phyloP scores from a whole-genome alignment of 2,113 vertebrate genomes.

The Brachyhypopomus occidentalis region DNA sequence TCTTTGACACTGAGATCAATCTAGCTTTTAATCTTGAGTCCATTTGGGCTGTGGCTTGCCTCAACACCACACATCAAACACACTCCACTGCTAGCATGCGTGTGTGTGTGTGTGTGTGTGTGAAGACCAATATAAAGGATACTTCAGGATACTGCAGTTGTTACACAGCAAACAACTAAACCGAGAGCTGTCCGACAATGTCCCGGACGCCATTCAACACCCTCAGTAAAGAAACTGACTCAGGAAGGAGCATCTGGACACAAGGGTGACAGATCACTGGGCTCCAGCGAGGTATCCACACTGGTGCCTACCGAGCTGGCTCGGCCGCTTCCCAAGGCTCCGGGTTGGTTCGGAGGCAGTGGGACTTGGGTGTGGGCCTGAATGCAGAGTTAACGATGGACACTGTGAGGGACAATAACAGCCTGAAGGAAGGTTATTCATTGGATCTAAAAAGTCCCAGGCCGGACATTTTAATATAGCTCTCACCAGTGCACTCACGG shows the following conservation, averaged over 20 bases:
- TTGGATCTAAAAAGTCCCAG: background rate
- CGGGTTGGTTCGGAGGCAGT: conserved; percentile 4
- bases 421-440: background rate
- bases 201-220: conserved; percentile 5
- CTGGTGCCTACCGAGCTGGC: background rate
- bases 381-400: background rate
- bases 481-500: background rate
- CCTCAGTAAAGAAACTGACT: conserved; percentile 19
- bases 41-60: conserved; percentile 45
- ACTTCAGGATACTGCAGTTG: conserved; percentile 37
- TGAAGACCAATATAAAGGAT: conserved; percentile 40
- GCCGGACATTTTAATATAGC: background rate
- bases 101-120: background rate
- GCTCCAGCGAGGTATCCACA: background rate
- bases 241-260: background rate
- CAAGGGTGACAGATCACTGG: conserved; percentile 8
- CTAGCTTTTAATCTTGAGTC: conserved; percentile 51
- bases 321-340: conserved; percentile 3
- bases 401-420: background rate
- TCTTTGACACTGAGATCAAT: conserved; percentile 62
- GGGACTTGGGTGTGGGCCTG: background rate
- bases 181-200: conserved; percentile 10
- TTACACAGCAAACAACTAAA: conserved; percentile 43
- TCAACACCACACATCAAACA: conserved; percentile 48
- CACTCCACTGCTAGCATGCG: conserved; percentile 32